Base-by-base conservation (phyloP, 2,113 vertebrate genomes). In the Scolopax mira region DNA sequence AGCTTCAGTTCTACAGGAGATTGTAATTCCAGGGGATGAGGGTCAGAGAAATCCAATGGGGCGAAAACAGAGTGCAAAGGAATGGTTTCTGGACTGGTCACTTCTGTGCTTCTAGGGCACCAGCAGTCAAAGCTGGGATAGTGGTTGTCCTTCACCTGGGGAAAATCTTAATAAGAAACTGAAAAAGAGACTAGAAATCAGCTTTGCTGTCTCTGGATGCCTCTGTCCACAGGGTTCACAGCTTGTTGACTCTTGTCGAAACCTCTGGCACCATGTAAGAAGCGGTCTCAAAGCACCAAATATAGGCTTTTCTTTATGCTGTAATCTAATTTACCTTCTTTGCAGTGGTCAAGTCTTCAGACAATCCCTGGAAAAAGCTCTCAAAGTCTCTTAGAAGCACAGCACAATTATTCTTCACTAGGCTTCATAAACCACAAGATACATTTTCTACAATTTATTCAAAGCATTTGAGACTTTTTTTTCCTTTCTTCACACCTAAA, bases 261-360 rank as follows among this genome's bases (percentile, higher is more conserved):
- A 91, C 89, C 74, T 94, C 62, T 87, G 62, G 41, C 70, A 62
- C 21, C 0, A 0, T 19, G 23, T 91, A 88, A 84, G 27, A n/a
- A 62, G 41, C 62, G 77, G 49, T 81, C 58, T 74, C 74, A 66
- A 85, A 89, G 81, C 48, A 17, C 41, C 73, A 83, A 77, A 87
- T 24, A 12, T 49, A 75, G 31, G 49, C 58, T 92, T 69, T 22
- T 14, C 27, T 90, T 95, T 58, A 58, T 66, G 19, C 49, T 73
- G 44, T 85, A 73, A 85, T 94, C 74, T 89, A 77, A 85, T 91
- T 93, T 95, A 62, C 62, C 49, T 79, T 85, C 66, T 58, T 85
- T 91, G 79, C 85, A 92, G 74, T 51, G 58, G 51, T 91, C 54
- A 73, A 13, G 42, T 89, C 91, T 96, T 96, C 78, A 66, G 94